Base-by-base conservation (phyloP, 2,797 vertebrate genomes). In the Enteromius treurensis region DNA sequence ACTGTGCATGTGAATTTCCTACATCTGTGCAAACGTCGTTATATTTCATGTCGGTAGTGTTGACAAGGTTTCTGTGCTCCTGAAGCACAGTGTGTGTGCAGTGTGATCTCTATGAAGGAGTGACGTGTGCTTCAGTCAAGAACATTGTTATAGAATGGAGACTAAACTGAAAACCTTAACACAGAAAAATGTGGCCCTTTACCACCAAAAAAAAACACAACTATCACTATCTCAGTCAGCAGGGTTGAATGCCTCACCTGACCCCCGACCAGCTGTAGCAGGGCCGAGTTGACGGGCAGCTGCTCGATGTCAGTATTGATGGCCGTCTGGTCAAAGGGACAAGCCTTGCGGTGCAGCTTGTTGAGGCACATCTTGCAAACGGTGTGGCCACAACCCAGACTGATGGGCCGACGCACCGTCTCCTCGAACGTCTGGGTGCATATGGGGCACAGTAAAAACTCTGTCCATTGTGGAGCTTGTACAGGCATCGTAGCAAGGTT, bases 351-450 rank as follows among this genome's bases (percentile, higher is more conserved):
- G 91, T 99, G 98, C 92, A 99, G 96, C 94, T 99, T 99, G 94
- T 99, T 99, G 92, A 99, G 97, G 95, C 98, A 99, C 97, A 99
- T 99, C 95, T 99, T 99, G 95, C 98, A 99, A 93, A 99, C 98
- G 49, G 98, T 99, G 91, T 99, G 98, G 91, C 98, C 98, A 23
- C 98, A 99, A 84, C 98, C 98, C 93, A 99, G 92, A 89, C 98
- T 99, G 95, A 99, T 99, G 91, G 98, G 98, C 91, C 98, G 95
- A 40, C 98, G 96, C 90, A 99, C 96, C 1, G 97, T 98, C 94
- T 99, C 98, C 82, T 99, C 98, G 85, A 99, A 99, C 60, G 97
- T 99, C 93, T 99, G 98, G 88, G 97, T 99, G 96, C 98, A 99
- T 96, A 99, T 99, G 0, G 98, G 98, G 94, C 98, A 99, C 95